phyloP scores from a whole-genome alignment of 2,888 invertebrate genomes.

The Orthosia gothica region DNA sequence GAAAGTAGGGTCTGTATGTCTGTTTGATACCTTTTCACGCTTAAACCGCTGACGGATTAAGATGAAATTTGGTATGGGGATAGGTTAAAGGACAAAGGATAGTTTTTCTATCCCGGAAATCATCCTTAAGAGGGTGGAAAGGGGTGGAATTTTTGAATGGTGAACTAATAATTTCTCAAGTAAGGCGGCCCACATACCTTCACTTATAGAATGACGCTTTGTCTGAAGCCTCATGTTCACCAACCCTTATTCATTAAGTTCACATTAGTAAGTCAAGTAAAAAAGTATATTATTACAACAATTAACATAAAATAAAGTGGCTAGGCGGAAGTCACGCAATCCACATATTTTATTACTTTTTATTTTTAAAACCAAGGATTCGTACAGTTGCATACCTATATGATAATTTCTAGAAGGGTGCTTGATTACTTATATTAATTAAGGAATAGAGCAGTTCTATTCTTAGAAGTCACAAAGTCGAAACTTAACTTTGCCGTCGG shows the following conservation, averaged over 20 bases:
- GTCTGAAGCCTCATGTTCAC: background rate
- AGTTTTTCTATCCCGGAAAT: no score
- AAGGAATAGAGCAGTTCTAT: background rate
- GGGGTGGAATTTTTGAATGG: no score
- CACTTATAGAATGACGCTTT: no score
- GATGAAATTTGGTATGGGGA: no score
- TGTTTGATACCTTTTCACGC: no score
- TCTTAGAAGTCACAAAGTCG: background rate
- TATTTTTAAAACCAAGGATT: constrained; percentile 54
- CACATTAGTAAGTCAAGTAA: constrained; percentile 57
- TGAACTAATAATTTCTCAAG: no score
- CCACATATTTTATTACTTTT: constrained; percentile 84
- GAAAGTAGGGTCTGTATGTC: no score
- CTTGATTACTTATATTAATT: constrained; percentile 11
- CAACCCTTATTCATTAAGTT: constrained; percentile 45
- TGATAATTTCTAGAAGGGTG: constrained; percentile 32
- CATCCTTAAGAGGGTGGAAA: no score
- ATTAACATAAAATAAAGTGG: constrained; percentile 69
- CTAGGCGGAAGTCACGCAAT: constrained; percentile 78
- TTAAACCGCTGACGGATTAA: no score
- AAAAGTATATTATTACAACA: constrained; percentile 67
- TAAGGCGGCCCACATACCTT: no score
- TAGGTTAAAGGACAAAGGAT: no score
- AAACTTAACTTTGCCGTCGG: background rate
- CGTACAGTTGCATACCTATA: background rate